These are phyloP conservation scores for Lysandra coridon DNA, from an alignment of 2,888 invertebrate species.

Conservation along the genomic window DNA sequence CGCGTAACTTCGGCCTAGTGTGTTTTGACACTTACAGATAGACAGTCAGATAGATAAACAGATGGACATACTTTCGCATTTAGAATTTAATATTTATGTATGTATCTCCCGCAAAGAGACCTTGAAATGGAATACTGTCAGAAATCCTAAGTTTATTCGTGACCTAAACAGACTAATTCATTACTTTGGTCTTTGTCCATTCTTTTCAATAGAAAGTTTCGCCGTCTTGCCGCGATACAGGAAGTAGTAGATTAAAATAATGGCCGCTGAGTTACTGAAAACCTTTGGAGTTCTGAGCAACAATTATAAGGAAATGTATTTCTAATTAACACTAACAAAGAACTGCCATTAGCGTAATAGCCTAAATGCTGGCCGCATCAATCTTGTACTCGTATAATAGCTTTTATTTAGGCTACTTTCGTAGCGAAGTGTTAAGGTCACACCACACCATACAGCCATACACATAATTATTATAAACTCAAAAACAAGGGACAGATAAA, in stretches of 20 bases:
- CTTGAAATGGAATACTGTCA: not conserved
- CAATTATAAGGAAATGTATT: constrained; percentile 30
- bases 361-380: constrained; percentile 19
- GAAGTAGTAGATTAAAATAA: constrained; percentile 14
- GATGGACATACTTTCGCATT: no score
- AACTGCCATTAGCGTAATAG: constrained; percentile 20
- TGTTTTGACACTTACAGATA: no score
- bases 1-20: no score
- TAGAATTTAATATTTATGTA: no score
- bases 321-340: constrained; percentile 24
- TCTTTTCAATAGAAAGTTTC: not conserved
- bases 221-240: not conserved
- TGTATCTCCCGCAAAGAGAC: not conserved
- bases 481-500: no score
- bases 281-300: not conserved
- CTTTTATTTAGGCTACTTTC: constrained; percentile 2
- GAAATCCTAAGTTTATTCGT: not conserved
- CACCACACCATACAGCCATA: not conserved
- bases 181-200: not conserved
- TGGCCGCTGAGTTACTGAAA: not conserved
- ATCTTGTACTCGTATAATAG: constrained; percentile 8
- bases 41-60: no score
- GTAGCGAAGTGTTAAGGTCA: not conserved
- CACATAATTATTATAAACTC: no score
- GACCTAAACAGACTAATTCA: not conserved